Evolutionary conservation across 2,797 vertebrate genomes (phyloP).

Genomic region (Epinephelus coioides): DNA sequence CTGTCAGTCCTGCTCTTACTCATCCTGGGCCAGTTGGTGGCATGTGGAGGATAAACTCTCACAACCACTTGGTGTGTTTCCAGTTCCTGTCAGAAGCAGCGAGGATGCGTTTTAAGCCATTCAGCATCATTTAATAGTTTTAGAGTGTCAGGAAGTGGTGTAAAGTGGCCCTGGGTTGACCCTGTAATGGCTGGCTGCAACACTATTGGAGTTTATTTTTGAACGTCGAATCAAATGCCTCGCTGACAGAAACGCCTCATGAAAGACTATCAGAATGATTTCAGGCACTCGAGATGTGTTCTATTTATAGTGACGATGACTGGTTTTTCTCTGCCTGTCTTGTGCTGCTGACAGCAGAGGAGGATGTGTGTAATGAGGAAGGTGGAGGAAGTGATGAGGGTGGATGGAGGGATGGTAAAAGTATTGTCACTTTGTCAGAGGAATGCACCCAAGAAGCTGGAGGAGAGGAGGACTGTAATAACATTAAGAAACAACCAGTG

Average conservation of each 20-base stretch:
- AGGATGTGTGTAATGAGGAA: constrained; percentile 63
- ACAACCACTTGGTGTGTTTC: constrained; percentile 42
- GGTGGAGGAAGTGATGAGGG: constrained; percentile 44
- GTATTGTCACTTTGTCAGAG: constrained; percentile 63
- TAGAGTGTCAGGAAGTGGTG: constrained; percentile 46
- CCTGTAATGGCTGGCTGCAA: constrained; percentile 52
- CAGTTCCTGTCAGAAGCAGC: constrained; percentile 41
- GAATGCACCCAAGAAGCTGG: constrained; percentile 51
- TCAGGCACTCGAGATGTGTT: constrained; percentile 73
- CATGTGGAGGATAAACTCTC: constrained; percentile 45
- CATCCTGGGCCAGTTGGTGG: constrained; percentile 32
- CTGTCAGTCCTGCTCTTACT: constrained; percentile 56
- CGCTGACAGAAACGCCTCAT: constrained; percentile 63
- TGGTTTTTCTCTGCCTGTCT: constrained; percentile 57
- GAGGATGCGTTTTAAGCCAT: constrained; percentile 50
- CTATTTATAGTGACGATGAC: constrained; percentile 76
- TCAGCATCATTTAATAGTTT: constrained; percentile 68
- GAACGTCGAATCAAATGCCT: constrained; percentile 63
- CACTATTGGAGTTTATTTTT: constrained; percentile 76
- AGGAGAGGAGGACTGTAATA: constrained; percentile 47
- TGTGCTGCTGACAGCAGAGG: constrained; percentile 67
- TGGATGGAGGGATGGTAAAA: constrained; percentile 31
- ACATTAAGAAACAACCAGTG: constrained; percentile 63
- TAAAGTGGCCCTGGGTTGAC: constrained; percentile 66
- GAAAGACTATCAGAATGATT: constrained; percentile 76